These are phyloP conservation scores for Dasyornis broadbenti DNA, from an alignment of 2,113 vertebrate species.

Conservation along the genomic window DNA sequence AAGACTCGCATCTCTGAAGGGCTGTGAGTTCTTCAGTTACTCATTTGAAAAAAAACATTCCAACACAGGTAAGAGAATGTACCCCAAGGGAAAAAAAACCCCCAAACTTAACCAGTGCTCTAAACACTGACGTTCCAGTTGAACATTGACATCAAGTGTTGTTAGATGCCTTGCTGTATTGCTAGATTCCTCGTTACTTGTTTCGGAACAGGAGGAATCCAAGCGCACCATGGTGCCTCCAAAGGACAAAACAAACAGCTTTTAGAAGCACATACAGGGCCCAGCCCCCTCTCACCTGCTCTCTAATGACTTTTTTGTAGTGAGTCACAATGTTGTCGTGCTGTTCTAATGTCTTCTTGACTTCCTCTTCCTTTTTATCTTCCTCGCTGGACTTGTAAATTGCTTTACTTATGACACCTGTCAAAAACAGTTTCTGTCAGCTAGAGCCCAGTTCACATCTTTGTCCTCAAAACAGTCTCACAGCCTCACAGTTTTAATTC, in stretches of 20 bases:
- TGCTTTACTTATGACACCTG: constrained; percentile 94
- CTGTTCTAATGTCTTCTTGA: constrained; percentile 96
- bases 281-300: constrained; percentile 78
- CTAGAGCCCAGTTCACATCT: background rate
- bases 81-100: background rate
- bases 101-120: too few species aligned
- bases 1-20: fast-evolving
- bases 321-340: constrained; percentile 96
- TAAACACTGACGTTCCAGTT: background rate
- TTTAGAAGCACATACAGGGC: fast-evolving
- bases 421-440: constrained; percentile 6
- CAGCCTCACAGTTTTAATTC: background rate
- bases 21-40: too few species aligned
- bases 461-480: background rate
- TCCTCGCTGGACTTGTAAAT: constrained; percentile 97
- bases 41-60: background rate
- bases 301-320: constrained; percentile 96
- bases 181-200: too few species aligned
- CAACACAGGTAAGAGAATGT: too few species aligned
- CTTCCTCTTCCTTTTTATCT: constrained; percentile 97
- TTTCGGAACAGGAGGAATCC: fast-evolving
- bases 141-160: background rate
- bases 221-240: fast-evolving
- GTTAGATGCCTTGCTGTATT: background rate
- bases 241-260: background rate